Conservation (phyloP, 2,888 invertebrate genomes). For the Drosophila macrothrix region DNA sequence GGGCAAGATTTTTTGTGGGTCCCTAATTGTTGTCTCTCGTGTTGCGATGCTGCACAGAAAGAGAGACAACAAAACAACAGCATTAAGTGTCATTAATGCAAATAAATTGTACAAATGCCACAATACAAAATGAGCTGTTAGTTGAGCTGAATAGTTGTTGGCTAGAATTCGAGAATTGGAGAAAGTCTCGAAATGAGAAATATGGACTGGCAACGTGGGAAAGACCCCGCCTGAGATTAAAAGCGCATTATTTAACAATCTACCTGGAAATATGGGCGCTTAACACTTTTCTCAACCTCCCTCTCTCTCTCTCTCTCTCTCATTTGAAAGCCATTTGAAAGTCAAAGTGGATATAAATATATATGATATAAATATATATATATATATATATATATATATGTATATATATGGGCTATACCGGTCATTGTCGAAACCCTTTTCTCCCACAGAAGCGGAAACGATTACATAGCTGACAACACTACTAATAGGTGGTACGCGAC, state of each 20-base stretch:
- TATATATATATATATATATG: neutral
- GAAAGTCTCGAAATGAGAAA: slow-evolving; percentile 38
- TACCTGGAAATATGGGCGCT: too few relatives aligned
- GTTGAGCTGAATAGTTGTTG: slow-evolving; percentile 16
- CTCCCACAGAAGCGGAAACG: slow-evolving; percentile 13
- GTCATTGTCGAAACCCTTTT: slow-evolving; percentile 47
- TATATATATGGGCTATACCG: neutral
- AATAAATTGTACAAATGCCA: slow-evolving; percentile 70
- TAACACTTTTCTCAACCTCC: neutral
- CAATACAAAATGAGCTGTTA: slow-evolving; percentile 43
- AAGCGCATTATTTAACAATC: slow-evolving; percentile 52
- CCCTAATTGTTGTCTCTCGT: slow-evolving; percentile 47
- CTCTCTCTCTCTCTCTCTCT: neutral
- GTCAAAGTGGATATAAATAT: slow-evolving; percentile 17
- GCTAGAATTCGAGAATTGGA: slow-evolving; percentile 13
- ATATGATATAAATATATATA: neutral
- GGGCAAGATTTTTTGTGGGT: slow-evolving; percentile 4
- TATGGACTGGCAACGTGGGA: slow-evolving; percentile 37
- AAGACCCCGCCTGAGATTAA: slow-evolving; percentile 57
- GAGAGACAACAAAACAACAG: slow-evolving; percentile 21
- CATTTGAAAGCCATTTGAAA: slow-evolving; percentile 58
- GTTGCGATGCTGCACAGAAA: slow-evolving; percentile 26
- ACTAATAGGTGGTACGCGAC: slow-evolving; percentile 33
- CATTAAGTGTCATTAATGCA: slow-evolving; percentile 78
- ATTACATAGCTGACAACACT: slow-evolving; percentile 57